Conservation (phyloP, 2,888 invertebrate genomes). For the Drosophila mercatorum region DNA sequence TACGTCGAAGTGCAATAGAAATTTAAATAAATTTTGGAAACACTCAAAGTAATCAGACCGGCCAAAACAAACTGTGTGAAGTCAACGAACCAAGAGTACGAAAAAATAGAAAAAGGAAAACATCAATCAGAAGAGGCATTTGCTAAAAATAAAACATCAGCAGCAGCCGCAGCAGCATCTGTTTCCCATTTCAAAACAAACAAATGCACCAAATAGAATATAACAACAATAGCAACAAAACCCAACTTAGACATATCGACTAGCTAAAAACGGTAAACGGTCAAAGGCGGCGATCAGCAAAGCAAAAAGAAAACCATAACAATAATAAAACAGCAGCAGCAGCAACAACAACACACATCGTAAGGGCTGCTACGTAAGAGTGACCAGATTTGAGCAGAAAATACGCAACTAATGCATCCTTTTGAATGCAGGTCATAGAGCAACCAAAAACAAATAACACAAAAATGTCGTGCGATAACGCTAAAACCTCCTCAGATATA, state of each 20-base stretch:
- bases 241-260: slow-evolving; percentile 41
- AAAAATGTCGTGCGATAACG: slow-evolving; percentile 88
- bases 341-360: slow-evolving; percentile 12
- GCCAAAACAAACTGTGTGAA: slow-evolving; percentile 49
- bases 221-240: slow-evolving; percentile 32
- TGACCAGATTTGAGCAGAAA: slow-evolving; percentile 44
- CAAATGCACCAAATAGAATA: slow-evolving; percentile 51
- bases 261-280: slow-evolving; percentile 12
- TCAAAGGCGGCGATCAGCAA: slow-evolving; percentile 24
- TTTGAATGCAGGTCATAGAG: slow-evolving; percentile 46
- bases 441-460: slow-evolving; percentile 23
- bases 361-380: slow-evolving; percentile 38
- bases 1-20: slow-evolving; percentile 62
- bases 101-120: slow-evolving; percentile 22
- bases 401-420: slow-evolving; percentile 36
- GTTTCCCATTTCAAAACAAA: slow-evolving; percentile 66
- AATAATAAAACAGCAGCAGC: slow-evolving; percentile 13
- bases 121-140: slow-evolving; percentile 37
- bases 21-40: slow-evolving; percentile 37
- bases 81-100: slow-evolving; percentile 46
- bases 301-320: slow-evolving; percentile 18
- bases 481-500: slow-evolving; percentile 88
- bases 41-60: slow-evolving; percentile 51
- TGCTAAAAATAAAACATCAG: slow-evolving; percentile 57
- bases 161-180: slow-evolving; percentile 51